Percentiles rank a stretch among this genome's conserved stretches.
phyloP scores from a whole-genome alignment of 2,797 vertebrate genomes.

The Champsocephalus esox region DNA sequence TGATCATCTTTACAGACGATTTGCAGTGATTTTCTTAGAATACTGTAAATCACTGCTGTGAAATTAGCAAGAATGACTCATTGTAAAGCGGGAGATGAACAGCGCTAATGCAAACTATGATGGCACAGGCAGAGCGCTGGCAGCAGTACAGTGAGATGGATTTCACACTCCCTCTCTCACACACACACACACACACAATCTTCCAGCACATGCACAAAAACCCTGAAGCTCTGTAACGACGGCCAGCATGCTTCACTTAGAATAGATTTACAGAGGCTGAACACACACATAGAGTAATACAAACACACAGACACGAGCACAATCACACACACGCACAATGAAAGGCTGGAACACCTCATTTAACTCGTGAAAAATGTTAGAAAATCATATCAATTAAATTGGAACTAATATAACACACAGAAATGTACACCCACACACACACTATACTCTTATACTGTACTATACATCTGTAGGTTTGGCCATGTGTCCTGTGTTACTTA shows the following conservation, averaged over 20 bases:
- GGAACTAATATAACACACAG: neutral
- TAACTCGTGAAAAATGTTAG: no score
- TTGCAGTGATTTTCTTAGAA: conserved; percentile 49
- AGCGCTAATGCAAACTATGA: conserved; percentile 61
- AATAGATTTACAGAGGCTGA: conserved; percentile 33
- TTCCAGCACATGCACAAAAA: conserved; percentile 36
- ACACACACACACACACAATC: conserved; percentile 30
- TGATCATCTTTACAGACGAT: conserved; percentile 48
- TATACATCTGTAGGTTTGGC: neutral
- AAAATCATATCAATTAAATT: neutral
- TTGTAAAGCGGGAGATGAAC: conserved; percentile 64
- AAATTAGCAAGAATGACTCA: conserved; percentile 74
- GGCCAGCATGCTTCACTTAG: conserved; percentile 36
- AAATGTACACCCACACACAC: neutral
- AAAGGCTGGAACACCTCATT: no score
- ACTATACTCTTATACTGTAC: neutral
- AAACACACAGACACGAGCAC: no score
- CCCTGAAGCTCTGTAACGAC: conserved; percentile 12
- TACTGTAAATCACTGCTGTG: conserved; percentile 60
- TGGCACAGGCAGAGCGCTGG: conserved; percentile 54
- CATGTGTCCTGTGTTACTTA: neutral
- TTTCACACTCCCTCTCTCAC: conserved; percentile 71
- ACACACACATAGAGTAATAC: conserved; percentile 5
- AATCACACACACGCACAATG: neutral
- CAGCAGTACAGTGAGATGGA: conserved; percentile 57